Base-by-base conservation (phyloP, 2,888 invertebrate genomes). In the Beris chalybata region DNA sequence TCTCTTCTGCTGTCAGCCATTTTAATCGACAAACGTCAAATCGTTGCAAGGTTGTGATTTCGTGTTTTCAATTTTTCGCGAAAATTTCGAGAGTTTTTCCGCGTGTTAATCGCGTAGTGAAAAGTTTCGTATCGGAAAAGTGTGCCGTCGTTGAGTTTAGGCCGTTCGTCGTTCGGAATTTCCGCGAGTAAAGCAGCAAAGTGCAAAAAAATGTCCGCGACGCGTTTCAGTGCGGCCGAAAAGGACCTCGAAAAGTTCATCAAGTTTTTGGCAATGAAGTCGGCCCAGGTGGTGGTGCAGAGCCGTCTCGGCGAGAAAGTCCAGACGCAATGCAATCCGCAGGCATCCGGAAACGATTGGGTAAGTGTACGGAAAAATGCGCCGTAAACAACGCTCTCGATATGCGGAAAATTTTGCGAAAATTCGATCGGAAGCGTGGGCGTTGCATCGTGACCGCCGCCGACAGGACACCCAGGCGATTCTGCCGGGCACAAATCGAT, bases 221-320 rank as follows among this genome's bases (percentile, higher is more conserved):
- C 75, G 72, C 77, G 78, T 53, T 71, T 77, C 52, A 67, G 67
- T 66, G 76, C 77, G 75, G 89, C 90, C 72, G 87, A 86, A 76
- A 89, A 88, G 75, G 94, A 94, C 76, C 83, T 95, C 78, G 93
- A 93, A 75, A 94, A 92, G 80, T 95, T 93, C 79, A 91, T 91
- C 1, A 95, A 92, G 82, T 92, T 92, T 79, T 83, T 96, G 72
- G 90, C 92, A 12, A 82, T 92, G 67, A 96, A 96, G 83, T 88
- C 92, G 64, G 90, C 92, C 43, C 95, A 96, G 82, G 90, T 95
- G 58, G 93, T 97, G 64, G 92, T 97, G 22, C 95, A 96, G 81
- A 93, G 95, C 65, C 86, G 97, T 73, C 86, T 93, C 68, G 95
- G 95, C 29, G 91, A 92, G 75, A 94, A 92, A 81, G 87, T 92